Conservation (phyloP, 1,140 invertebrate genomes). For the Drosophila carrolli region DNA sequence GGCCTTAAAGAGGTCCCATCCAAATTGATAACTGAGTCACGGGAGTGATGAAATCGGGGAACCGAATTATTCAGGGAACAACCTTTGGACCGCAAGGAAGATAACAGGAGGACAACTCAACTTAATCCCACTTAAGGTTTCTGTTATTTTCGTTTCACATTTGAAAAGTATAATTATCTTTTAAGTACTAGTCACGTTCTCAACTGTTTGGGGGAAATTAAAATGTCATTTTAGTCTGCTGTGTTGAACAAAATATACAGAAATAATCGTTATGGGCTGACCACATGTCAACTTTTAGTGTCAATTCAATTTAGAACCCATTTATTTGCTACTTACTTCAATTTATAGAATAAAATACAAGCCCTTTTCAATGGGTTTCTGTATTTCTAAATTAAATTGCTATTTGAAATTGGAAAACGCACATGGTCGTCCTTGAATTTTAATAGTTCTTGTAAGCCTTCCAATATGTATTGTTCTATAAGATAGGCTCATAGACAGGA, state of each 20-base stretch:
- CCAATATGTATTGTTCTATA: no score
- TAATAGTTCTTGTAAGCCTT: no score
- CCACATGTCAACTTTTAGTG: conserved; percentile 20
- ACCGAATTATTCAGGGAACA: neutral
- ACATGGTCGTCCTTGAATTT: no score
- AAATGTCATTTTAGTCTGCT: conserved; percentile 10
- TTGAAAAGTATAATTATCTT: conserved; percentile 35
- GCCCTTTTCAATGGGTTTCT: neutral
- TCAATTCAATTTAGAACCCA: neutral
- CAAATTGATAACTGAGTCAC: conserved; percentile 19
- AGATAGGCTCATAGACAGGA: no score
- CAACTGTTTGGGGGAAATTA: neutral
- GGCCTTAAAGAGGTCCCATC: conserved; percentile 2
- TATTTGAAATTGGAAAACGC: neutral
- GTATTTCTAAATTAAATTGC: neutral
- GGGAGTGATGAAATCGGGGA: conserved; percentile 21
- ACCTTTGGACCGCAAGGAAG: conserved; percentile 13
- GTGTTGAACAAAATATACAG: neutral
- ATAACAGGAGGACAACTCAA: conserved; percentile 6
- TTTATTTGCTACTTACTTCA: neutral
- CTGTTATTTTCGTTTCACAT: conserved; percentile 40
- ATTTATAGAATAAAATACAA: neutral
- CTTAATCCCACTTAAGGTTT: conserved; percentile 32
- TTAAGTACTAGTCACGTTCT: conserved; percentile 14
- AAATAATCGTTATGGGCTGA: conserved; percentile 8